Evolutionary conservation across 2,888 invertebrate genomes (phyloP).

Genomic region (Trichogramma dendrolimi): DNA sequence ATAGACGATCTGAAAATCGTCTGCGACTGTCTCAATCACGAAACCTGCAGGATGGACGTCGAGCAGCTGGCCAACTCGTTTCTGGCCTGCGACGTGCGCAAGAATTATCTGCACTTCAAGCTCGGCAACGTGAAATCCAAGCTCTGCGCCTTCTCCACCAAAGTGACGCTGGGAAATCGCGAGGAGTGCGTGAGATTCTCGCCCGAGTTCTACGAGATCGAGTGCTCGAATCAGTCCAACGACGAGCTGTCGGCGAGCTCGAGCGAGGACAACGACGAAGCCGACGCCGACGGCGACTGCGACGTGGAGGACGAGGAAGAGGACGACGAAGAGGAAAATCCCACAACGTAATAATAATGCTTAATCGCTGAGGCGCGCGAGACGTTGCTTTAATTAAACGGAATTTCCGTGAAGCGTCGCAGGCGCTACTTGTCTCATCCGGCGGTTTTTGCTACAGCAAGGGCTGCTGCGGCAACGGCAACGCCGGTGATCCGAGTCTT

Average conservation of each 20-base stretch:
- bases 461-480: too few relatives aligned
- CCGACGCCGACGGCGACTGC: neutral
- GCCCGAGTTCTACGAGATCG: neutral
- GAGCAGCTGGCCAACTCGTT: neutral
- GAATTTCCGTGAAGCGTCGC: too few relatives aligned
- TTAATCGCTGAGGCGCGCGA: too few relatives aligned
- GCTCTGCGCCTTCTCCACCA: neutral
- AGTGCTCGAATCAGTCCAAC: neutral
- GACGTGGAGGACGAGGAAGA: neutral
- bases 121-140: constrained; percentile 1
- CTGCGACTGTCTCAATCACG: constrained; percentile 12
- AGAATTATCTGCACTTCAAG: constrained; percentile 17
- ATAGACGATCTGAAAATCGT: constrained; percentile 6
- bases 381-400: too few relatives aligned
- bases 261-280: neutral
- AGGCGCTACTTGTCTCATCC: too few relatives aligned
- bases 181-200: neutral
- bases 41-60: neutral
- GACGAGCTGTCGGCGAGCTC: neutral
- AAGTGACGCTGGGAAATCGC: neutral
- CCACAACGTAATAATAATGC: too few relatives aligned
- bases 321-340: too few relatives aligned
- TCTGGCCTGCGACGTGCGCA: constrained; percentile 10
- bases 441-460: too few relatives aligned
- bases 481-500: too few relatives aligned